Base-by-base conservation (phyloP, 2,888 invertebrate species). In the Diloba caeruleocephala region DNA sequence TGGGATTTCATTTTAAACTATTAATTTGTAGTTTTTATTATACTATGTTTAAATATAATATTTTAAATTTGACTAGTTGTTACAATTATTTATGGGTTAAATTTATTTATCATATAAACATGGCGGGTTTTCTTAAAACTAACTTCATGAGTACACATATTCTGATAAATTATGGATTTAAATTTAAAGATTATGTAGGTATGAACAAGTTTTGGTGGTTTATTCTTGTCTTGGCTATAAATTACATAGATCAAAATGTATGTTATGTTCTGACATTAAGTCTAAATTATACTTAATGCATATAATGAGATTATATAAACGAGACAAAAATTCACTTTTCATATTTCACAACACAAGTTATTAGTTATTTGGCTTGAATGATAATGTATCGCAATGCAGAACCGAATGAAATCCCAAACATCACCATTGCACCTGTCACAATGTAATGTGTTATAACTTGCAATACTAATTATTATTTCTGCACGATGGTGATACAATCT, bases 1-100 rank as follows among this genome's bases (percentile, higher is more conserved):
- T 62, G 57, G 45, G 62, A 54, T 68, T 68, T 71, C 25, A 50
- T 50, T 26, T 37, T 3, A 5, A 33, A 23, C 10, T 37, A 39
- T 17, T 19, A 19, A 0, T 14, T 14, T 8, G 3, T 1, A 3
- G 9, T 29, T 29, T 19, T 13, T 9, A 9, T 1, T 4, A 12
- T 17, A 3, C 0, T 12, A 2, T 29, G 1, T 25, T n/a, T 25
- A 8, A 17, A 4, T 5, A 15, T 4, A 2, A 14, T 31, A 3
- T 17, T 10, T 10, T 17, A 10, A 10, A 2, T 10, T 34, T 10
- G 0, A 17, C n/a, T 3, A 21, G 8, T 1, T 34, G 0, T 3
- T 4, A 9, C 12, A 21, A 12, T n/a, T n/a, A n/a, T n/a, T n/a
- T n/a, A n/a, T n/a, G n/a, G n/a, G n/a, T n/a, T n/a, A n/a, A n/a